Percentiles rank a stretch among this genome's conserved stretches.
Conservation (phyloP, 2,888 invertebrate species). For the Fragum fragum region DNA sequence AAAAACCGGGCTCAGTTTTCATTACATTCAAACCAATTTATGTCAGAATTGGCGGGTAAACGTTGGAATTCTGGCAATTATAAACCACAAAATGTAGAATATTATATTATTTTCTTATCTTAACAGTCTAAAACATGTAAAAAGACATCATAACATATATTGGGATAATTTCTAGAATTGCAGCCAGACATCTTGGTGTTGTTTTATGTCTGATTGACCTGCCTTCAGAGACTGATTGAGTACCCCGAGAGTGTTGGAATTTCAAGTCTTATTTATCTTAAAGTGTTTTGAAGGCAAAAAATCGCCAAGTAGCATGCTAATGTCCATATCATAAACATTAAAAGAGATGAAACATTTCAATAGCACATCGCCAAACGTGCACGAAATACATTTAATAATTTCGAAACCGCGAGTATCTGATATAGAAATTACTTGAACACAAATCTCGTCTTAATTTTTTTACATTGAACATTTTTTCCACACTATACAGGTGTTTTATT, state of each 20-base stretch:
- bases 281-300: background rate
- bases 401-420: too few species aligned
- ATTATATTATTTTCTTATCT: constrained; percentile 1
- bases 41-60: background rate
- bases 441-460: too few species aligned
- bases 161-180: background rate
- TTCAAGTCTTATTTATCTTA: background rate
- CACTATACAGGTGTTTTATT: too few species aligned
- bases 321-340: too few species aligned
- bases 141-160: background rate
- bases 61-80: background rate
- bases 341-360: too few species aligned
- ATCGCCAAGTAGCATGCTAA: background rate
- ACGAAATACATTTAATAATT: too few species aligned
- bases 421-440: too few species aligned
- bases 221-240: background rate
- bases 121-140: background rate
- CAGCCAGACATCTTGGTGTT: background rate
- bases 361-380: too few species aligned
- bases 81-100: constrained; percentile 3
- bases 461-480: too few species aligned
- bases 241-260: background rate
- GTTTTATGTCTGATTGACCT: background rate
- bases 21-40: background rate
- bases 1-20: background rate